These are phyloP conservation scores for Teleogryllus oceanicus DNA, from an alignment of 2,888 invertebrate genomes.

Conservation along the genomic window DNA sequence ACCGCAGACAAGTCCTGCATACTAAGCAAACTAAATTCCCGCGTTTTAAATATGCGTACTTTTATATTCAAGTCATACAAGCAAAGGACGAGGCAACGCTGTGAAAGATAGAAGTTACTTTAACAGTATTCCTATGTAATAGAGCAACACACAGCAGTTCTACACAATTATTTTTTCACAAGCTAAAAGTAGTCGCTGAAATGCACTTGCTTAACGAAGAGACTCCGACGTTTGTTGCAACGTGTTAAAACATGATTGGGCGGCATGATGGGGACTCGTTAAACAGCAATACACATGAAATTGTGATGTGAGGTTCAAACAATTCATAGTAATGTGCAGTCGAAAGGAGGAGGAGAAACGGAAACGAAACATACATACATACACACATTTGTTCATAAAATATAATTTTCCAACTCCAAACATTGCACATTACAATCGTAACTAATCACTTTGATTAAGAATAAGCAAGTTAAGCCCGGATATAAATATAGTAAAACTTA, in stretches of 20 bases:
- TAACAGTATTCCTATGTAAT: neutral
- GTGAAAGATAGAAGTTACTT: slow-evolving; percentile 11
- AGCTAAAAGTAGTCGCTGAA: neutral
- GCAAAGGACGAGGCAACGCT: neutral
- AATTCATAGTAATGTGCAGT: no score
- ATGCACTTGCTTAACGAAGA: neutral
- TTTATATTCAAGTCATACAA: neutral
- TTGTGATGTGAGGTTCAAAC: no score
- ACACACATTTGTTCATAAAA: no score
- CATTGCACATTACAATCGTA: no score
- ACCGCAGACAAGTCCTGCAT: neutral
- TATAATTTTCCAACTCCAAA: no score
- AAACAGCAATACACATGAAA: no score
- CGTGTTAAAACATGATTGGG: neutral
- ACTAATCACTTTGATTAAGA: no score
- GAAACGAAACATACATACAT: no score
- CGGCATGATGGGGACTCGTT: no score
- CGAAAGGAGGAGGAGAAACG: no score
- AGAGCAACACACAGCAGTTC: neutral
- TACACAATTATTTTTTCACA: neutral
- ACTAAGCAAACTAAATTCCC: slow-evolving; percentile 3
- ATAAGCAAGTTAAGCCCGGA: no score
- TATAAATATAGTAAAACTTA: no score
- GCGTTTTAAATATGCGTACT: neutral
- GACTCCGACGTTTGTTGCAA: neutral